Evolutionary conservation across 37 sponge, comb jelly and placozoan genomes (phyloP).

Genomic region (Chondrilla cf. caribensis): DNA sequence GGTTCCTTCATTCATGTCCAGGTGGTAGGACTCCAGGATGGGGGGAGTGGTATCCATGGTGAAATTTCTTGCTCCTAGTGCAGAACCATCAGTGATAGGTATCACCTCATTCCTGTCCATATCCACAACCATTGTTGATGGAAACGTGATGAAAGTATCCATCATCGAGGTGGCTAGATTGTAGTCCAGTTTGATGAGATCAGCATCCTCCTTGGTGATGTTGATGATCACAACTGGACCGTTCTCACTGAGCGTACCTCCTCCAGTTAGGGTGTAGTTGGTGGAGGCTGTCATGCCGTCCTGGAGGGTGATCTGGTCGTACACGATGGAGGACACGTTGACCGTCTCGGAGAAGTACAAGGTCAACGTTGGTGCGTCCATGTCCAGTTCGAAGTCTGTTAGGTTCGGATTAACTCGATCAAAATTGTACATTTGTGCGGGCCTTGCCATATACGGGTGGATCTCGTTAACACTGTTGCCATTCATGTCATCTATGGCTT

Average conservation of each 20-base stretch:
- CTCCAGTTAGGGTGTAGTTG: constrained; percentile 62
- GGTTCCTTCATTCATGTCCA: constrained; percentile 78
- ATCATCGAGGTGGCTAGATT: constrained; percentile 53
- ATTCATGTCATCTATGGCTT: constrained; percentile 67
- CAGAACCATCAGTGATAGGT: constrained; percentile 37
- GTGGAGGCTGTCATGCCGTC: constrained; percentile 50
- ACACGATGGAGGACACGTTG: constrained; percentile 47
- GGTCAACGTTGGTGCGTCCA: constrained; percentile 71
- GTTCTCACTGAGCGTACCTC: constrained; percentile 58
- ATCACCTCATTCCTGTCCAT: constrained; percentile 75
- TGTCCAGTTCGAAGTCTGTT: constrained; percentile 57
- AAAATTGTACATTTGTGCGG: constrained; percentile 33
- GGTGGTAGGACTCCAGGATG: constrained; percentile 54
- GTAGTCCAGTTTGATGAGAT: constrained; percentile 81
- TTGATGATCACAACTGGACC: constrained; percentile 65
- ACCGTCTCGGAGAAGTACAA: constrained; percentile 87
- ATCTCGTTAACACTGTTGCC: constrained; percentile 55
- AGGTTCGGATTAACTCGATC: constrained; percentile 58
- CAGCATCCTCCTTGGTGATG: constrained; percentile 68
- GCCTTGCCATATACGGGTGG: constrained; percentile 23
- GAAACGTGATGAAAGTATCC: constrained; percentile 74
- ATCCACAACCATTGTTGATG: constrained; percentile 64
- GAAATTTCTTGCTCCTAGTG: constrained; percentile 44
- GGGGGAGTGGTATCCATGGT: constrained; percentile 80
- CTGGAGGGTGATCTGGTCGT: constrained; percentile 64